Base-by-base conservation (phyloP, 1,140 invertebrate species). In the Monochamus saltuarius region DNA sequence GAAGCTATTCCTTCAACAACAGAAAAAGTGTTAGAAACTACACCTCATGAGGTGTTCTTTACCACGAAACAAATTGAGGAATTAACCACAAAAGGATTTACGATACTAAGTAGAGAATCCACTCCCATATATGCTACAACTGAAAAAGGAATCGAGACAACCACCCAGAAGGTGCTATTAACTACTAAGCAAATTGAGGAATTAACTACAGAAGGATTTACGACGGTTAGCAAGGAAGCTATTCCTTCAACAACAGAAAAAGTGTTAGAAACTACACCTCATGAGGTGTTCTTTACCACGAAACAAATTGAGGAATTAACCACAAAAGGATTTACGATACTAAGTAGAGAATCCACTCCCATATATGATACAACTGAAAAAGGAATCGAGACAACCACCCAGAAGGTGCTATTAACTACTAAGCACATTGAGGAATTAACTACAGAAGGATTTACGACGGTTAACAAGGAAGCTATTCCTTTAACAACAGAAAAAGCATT, bases 41-140 rank as follows among this genome's bases (percentile, higher is more conserved):
- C 43, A 13, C 22, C 22, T 29, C 22, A 29, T 29, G 22, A 29
- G 22, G 22, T 29, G 6, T 29, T 29, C 22, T 29, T 29, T 29
- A 60, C 45, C n/a, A 55, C 42, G 0, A 49, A 55, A 35, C 39
- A 39, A 34, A 37, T 56, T 9, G 55, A 17, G 36, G 51, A 55
- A 43, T 19, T 13, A 16, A 37, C 43, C 4, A 61, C 59, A 11
- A 4, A 56, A 0, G 54, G 57, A 46, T 43, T 62, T 34, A 52
- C 47, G 7, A 57, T 50, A 22, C 22, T 52, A 16, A 60, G 58
- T 19, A 54, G 51, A 38, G 53, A 49, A 2, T 57, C 60, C 14
- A 39, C 54, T 14, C 3, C 6, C 1, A 53, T 36, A 54, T 47
- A 38, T 40, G 17, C 19, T 4, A 14, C 14, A 52, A 11, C 16